Evolutionary conservation across 1,140 invertebrate genomes (phyloP).

Genomic region (Lepidurus couesii): DNA sequence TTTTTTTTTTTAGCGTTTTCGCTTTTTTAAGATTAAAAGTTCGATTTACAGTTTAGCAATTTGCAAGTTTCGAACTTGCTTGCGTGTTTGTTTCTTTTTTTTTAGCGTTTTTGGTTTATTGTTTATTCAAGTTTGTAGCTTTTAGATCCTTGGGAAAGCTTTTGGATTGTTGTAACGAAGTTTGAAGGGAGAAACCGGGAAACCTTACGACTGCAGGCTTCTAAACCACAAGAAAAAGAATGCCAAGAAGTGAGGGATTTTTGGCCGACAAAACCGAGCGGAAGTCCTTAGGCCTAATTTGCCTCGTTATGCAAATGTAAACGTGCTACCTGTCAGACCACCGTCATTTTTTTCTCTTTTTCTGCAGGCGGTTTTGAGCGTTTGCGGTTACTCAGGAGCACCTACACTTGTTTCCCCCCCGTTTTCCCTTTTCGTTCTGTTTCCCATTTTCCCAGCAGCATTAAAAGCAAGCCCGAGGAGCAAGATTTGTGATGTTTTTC

Average conservation of each 20-base stretch:
- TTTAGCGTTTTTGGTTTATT: too few relatives aligned
- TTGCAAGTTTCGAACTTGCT: too few relatives aligned
- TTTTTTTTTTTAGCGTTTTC: too few relatives aligned
- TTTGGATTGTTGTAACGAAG: background rate
- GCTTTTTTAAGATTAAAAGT: too few relatives aligned
- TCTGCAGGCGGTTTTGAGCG: background rate
- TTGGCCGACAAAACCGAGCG: background rate
- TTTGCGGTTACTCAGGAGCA: background rate
- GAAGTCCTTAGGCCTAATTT: constrained; percentile 10
- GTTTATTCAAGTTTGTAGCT: too few relatives aligned
- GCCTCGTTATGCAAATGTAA: constrained; percentile 11
- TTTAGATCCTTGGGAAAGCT: too few relatives aligned
- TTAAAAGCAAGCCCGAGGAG: background rate
- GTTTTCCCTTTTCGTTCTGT: background rate
- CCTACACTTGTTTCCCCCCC: background rate
- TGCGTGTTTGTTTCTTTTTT: too few relatives aligned
- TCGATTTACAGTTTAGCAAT: too few relatives aligned
- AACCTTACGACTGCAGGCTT: background rate
- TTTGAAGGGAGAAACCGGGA: background rate
- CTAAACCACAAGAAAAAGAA: background rate
- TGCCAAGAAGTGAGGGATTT: too few relatives aligned
- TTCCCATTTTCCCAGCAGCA: background rate
- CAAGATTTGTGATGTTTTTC: too few relatives aligned
- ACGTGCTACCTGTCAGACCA: background rate
- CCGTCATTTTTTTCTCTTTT: background rate